Evolutionary conservation across 2,113 vertebrate species (phyloP).

Genomic region (Monopterus albus): DNA sequence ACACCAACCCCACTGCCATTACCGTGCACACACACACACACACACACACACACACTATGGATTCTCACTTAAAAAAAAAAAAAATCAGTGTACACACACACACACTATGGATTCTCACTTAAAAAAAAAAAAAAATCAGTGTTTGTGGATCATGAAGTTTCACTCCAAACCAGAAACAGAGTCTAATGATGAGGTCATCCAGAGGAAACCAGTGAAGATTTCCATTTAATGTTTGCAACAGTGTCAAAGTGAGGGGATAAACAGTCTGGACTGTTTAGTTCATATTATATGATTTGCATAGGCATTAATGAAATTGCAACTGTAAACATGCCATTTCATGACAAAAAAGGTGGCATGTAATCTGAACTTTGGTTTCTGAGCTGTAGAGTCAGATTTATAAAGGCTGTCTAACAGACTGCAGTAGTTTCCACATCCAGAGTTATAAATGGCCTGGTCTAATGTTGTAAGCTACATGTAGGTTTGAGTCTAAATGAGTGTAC

Average conservation of each 20-base stretch:
- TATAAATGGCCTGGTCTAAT: neutral
- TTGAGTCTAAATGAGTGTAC: constrained; percentile 1
- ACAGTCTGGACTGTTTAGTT: neutral
- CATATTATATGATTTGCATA: neutral
- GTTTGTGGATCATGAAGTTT: constrained; percentile 44
- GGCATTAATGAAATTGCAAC: neutral
- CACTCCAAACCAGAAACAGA: constrained; percentile 43
- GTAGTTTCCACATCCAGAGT: constrained; percentile 12
- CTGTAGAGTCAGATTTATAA: constrained; percentile 14
- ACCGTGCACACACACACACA: constrained; percentile 21
- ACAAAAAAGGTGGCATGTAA: constrained; percentile 23
- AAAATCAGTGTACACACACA: constrained; percentile 52
- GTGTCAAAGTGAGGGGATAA: neutral
- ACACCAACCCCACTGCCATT: constrained; percentile 51
- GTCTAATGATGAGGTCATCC: constrained; percentile 45
- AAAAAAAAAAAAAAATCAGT: constrained; percentile 64
- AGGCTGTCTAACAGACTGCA: neutral
- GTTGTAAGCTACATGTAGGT: neutral
- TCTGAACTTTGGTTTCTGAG: neutral
- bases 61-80: constrained; percentile 32
- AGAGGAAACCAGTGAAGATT: constrained; percentile 12
- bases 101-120: constrained; percentile 26
- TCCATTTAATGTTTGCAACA: constrained; percentile 3
- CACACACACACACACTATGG: constrained; percentile 13
- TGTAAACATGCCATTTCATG: neutral